Evolutionary conservation across 2,888 invertebrate genomes (phyloP), one percentile per base, ranked within the genome.

Genomic region (Hydroisotoma schaefferi): DNA sequence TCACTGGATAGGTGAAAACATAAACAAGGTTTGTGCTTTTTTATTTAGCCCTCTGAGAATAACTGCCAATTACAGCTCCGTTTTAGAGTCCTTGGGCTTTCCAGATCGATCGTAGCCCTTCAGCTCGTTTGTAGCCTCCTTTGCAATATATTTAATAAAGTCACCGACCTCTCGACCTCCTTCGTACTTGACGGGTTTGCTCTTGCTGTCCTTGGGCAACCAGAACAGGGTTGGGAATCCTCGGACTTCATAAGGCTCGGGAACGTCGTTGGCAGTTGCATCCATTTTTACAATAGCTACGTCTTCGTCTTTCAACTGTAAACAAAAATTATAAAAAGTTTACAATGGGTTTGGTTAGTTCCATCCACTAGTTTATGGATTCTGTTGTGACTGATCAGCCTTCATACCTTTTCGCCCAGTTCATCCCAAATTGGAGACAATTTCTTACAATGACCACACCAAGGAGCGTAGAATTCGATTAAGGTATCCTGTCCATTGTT

Each of bases 401-500:
- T n/a, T 63, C 67, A 69, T 76, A 86, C 85, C 81, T 90, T 90
- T 60, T 87, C 86, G 38, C 90, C 99, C 29, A 99, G 82, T 78
- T 99, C 95, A 61, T 97, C 95, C 79, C 84, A 99, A 56, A 91
- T 82, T 22, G 99, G 99, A 2, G 91, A 83, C 49, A 99, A 82
- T 78, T 90, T 90, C 80, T 99, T 98, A 82, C 99, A 99, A 76
- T 99, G 98, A 71, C 98, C 97, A 77, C 94, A 95, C 97, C 97
- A 98, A 1, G 97, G 97, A 33, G 98, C 98, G 78, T 99, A 99
- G 81, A 99, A 99, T 80, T 99, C 98, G 71, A 99, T 84, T 44
- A 99, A 82, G 2, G 92, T 91, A 77, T 99, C 99, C 76, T 93
- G 88, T 29, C 83, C 88, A 73, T 90, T 88, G 76, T 98, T 88